phyloP scores from a whole-genome alignment of 2,113 vertebrate genomes.

The Upupa epops region DNA sequence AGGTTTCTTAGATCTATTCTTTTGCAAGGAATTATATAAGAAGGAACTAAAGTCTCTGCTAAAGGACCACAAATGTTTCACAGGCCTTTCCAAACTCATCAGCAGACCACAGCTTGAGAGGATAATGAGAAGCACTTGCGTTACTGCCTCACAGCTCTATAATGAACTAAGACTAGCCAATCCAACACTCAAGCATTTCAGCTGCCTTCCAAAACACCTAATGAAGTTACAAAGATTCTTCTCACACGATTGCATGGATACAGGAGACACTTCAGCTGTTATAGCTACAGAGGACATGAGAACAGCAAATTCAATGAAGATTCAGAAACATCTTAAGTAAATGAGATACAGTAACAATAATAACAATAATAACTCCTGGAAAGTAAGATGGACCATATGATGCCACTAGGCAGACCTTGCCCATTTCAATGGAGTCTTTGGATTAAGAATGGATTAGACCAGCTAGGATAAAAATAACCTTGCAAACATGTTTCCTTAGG shows the following conservation, averaged over 20 bases:
- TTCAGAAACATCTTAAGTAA: neutral
- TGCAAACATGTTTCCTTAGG: neutral
- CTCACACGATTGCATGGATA: neutral
- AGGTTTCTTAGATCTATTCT: neutral
- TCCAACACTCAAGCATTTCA: neutral
- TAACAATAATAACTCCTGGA: no score
- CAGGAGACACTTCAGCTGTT: neutral
- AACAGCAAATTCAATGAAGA: neutral
- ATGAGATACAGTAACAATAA: no score
- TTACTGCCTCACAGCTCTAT: neutral
- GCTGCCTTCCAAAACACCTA: neutral
- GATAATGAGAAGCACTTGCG: fast-evolving
- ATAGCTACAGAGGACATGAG: neutral
- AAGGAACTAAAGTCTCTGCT: neutral
- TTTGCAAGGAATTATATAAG: neutral
- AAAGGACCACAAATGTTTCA: neutral
- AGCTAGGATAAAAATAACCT: neutral
- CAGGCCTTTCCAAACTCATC: neutral
- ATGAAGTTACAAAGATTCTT: neutral
- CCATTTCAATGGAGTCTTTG: neutral
- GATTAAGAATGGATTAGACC: neutral
- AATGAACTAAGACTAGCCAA: neutral
- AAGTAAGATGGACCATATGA: neutral
- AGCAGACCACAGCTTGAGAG: neutral
- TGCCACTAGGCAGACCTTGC: neutral